Evolutionary conservation across 2,113 vertebrate genomes (phyloP).

Genomic region (Agapornis roseicollis): DNA sequence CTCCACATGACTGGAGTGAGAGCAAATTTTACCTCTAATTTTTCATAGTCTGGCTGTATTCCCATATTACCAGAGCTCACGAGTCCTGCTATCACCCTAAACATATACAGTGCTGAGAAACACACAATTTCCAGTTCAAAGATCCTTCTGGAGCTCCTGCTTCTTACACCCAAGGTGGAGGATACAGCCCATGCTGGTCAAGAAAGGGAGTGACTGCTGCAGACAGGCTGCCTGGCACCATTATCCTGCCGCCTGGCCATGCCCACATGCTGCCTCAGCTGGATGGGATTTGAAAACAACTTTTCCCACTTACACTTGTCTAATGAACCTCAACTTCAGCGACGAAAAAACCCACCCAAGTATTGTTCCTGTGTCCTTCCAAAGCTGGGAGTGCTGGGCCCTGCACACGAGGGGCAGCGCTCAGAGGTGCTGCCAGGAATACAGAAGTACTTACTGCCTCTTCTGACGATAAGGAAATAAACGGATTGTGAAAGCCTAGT

Average conservation of each 20-base stretch:
- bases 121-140: neutral
- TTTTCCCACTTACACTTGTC: neutral
- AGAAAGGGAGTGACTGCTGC: neutral
- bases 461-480: neutral
- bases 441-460: fast-evolving
- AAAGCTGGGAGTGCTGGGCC: neutral
- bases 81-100: neutral
- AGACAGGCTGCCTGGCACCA: fast-evolving
- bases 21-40: neutral
- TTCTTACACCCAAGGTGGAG: neutral
- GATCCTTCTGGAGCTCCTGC: neutral
- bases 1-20: neutral
- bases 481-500: neutral
- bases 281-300: neutral
- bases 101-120: fast-evolving
- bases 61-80: fast-evolving
- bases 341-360: neutral
- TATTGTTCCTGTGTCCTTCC: neutral
- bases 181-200: no score
- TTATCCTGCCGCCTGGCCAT: neutral
- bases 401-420: fast-evolving
- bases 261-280: neutral
- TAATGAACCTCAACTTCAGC: neutral
- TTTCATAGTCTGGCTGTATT: neutral
- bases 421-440: neutral